phyloP scores from a whole-genome alignment of 2,797 vertebrate genomes.

The Typhlichthys subterraneus region DNA sequence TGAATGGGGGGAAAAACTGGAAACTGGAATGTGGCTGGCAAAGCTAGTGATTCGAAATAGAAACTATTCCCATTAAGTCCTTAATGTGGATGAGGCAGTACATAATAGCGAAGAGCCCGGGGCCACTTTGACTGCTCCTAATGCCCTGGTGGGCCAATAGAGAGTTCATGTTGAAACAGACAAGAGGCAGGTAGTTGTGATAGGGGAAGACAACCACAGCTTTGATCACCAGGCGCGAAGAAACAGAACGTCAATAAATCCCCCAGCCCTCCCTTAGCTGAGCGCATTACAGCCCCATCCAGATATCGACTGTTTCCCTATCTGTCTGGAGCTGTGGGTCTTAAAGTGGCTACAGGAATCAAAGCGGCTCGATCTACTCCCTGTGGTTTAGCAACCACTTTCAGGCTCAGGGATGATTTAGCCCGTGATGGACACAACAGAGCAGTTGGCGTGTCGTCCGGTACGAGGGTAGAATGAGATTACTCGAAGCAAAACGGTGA shows the following conservation, averaged over 20 bases:
- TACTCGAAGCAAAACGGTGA: constrained; percentile 15
- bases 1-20: constrained; percentile 48
- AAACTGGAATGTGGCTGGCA: constrained; percentile 28
- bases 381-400: no score
- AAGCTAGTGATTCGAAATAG: constrained; percentile 16
- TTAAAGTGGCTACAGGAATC: no score
- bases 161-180: constrained; percentile 15
- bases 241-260: constrained; percentile 64
- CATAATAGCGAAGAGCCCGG: constrained; percentile 9
- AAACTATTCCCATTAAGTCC: constrained; percentile 24
- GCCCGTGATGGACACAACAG: no score
- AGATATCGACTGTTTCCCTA: constrained; percentile 21
- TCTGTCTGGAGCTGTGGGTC: constrained; percentile 14
- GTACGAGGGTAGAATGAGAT: background rate
- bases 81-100: constrained; percentile 20
- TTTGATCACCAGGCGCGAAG: constrained; percentile 68
- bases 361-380: no score
- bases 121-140: constrained; percentile 37
- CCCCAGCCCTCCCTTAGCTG: constrained; percentile 42
- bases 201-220: constrained; percentile 47
- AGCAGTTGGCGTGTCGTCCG: background rate
- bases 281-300: constrained; percentile 28
- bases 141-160: constrained; percentile 8
- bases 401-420: no score
- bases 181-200: constrained; percentile 35